Evolutionary conservation across 92 coral and sea anemone species (phyloP).

Genomic region (Phymanthus crucifer): DNA sequence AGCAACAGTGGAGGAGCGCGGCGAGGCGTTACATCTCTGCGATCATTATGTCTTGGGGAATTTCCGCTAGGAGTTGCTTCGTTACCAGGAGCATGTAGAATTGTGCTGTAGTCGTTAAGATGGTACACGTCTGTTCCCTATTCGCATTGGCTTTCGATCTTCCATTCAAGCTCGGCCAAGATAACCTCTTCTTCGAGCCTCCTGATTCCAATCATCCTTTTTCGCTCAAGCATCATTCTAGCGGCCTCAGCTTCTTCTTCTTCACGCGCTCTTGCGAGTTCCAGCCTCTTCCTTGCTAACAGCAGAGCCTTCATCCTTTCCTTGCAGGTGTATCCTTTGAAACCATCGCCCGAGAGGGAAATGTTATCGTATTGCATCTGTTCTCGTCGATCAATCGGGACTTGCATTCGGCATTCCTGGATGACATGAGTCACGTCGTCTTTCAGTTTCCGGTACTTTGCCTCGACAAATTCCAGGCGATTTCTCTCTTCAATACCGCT

Average conservation of each 20-base stretch:
- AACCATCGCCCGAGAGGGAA: neutral
- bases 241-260: conserved; percentile 13
- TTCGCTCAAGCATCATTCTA: conserved; percentile 15
- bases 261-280: neutral
- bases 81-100: neutral
- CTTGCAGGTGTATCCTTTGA: neutral
- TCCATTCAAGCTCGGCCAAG: conserved; percentile 34
- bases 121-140: neutral
- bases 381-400: neutral
- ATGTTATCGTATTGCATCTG: neutral
- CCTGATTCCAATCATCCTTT: conserved; percentile 12
- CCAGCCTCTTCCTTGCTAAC: neutral
- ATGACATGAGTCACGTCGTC: neutral
- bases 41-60: neutral
- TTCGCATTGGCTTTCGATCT: conserved; percentile 6
- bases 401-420: neutral
- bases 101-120: neutral
- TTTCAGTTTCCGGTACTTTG: neutral
- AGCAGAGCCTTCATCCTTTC: neutral
- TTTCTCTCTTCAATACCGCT: neutral
- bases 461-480: neutral
- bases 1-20: too few relatives aligned
- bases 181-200: conserved; percentile 22
- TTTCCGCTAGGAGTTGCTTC: neutral
- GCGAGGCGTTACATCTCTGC: too few relatives aligned